Conservation (phyloP, 2,888 invertebrate genomes). For the Phortica magna region DNA sequence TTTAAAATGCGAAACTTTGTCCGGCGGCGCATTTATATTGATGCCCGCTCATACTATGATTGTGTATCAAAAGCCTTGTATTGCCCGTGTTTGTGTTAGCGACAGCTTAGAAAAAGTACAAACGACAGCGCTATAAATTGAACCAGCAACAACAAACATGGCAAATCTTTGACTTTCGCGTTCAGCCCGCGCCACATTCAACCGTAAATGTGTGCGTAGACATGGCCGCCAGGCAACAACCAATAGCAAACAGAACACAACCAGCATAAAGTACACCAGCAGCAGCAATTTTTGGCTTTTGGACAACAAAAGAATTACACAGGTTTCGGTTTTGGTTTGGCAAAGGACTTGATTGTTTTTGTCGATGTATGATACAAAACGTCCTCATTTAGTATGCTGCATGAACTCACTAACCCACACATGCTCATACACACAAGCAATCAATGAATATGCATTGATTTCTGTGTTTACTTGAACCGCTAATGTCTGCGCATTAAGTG, state of each 20-base stretch:
- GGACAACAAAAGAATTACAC: not conserved
- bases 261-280: not conserved
- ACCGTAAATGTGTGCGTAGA: not conserved
- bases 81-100: conserved; percentile 1
- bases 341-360: not conserved
- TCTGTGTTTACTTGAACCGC: not conserved
- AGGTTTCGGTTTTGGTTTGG: not conserved
- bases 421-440: too few species aligned
- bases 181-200: not conserved
- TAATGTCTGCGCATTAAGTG: not conserved
- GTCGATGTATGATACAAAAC: not conserved
- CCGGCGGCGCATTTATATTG: not conserved
- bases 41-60: not conserved
- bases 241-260: not conserved
- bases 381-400: too few species aligned
- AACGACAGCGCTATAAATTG: not conserved
- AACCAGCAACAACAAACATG: not conserved
- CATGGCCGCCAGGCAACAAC: not conserved
- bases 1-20: not conserved
- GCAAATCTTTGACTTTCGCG: not conserved
- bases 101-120: not conserved
- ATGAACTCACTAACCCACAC: too few species aligned
- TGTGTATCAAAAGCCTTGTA: not conserved
- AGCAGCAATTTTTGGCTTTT: not conserved
- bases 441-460: too few species aligned